Evolutionary conservation across 1,140 invertebrate species (phyloP), one percentile per base, ranked within the genome.

Genomic region (Drosophila navojoa): DNA sequence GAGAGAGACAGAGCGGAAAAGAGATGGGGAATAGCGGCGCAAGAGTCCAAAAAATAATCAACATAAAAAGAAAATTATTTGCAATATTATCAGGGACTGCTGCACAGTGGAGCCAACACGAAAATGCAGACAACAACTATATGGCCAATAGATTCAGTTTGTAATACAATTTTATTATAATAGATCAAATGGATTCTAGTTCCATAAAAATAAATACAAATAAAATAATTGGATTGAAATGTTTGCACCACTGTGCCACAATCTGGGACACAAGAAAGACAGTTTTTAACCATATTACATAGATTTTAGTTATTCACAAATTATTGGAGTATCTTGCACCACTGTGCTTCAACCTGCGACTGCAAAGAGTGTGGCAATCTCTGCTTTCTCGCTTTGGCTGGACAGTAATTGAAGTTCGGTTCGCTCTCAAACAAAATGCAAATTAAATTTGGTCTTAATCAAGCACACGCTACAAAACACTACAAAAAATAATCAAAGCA

Each of bases 11-110:
- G 29, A 32, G 7, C 1, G 29, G 29, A 9, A 2, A 9, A 32
- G 29, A 16, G 44, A 13, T 22, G 69, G 72, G 16, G 42, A 5
- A 10, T 4, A 15, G 62, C 45, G 67, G 45, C 40, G 27, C 32
- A 16, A 29, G 13, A 50, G 53, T 58, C 67, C 70, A 69, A 80
- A 90, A 89, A 80, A 87, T 89, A 90, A 89, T 90, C 84, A 89
- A 89, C 85, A 89, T 89, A 89, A 89, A 89, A 86, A 80, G 79
- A 84, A 89, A 89, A 89, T 89, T 77, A 89, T 89, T 89, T 89
- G 82, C 84, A 89, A 82, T 86, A 87, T 86, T 86, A 86, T 87
- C 76, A 82, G 78, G 67, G 64, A 77, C 64, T 70, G 63, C 44
- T 9, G 71, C 44, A 74, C 66, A 29, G 67, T 74, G 71, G 67